Base-by-base conservation (phyloP, 2,113 vertebrate species). In the Pygoscelis adeliae region DNA sequence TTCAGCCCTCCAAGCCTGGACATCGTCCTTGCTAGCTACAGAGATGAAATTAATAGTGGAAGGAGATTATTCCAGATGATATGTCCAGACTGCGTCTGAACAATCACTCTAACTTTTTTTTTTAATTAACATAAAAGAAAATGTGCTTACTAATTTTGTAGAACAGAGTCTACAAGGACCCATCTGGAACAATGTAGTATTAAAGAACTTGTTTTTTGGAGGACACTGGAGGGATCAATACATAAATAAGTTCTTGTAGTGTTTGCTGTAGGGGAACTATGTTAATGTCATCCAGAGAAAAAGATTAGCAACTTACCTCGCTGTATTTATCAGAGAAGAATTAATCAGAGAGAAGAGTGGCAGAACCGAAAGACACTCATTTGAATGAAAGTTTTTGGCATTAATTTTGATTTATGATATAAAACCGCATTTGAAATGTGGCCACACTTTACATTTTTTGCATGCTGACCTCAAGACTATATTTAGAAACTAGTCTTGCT, bases 1-100 rank as follows among this genome's bases (percentile, higher is more conserved):
- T 89, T 96, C 93, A 96, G 93, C 83, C 72, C 70, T 97, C 95
- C 71, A 96, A 96, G 94, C 82, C 79, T 90, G 93, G 87, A 53
- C 89, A 63, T 84, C 0, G 78, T 92, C 91, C 87, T 96, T 88
- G 91, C 46, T 44, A 23, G 59, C n/a, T 80, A 46, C 66, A 76
- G 94, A 72, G 69, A 63, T 44, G 62, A 80, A 96, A 78, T 74
- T 83, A 47, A 56, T 8, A 85, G 55, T 3, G 52, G 72, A 76
- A 95, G 61, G 40, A 90, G 56, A 47, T 46, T 38, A 78, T 72
- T 90, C 56, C 47, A 62, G 72, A 36, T 66, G n/a, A 26, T 83
- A 46, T 83, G 42, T 42, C 42, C 42, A 42, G 69, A 44, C 29
- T 69, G 2, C 5, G 32, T 88, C 63, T 91, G 53, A 91, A 63